Evolutionary conservation across 2,797 vertebrate species (phyloP).

Genomic region (Chlorospingus semifuscus): DNA sequence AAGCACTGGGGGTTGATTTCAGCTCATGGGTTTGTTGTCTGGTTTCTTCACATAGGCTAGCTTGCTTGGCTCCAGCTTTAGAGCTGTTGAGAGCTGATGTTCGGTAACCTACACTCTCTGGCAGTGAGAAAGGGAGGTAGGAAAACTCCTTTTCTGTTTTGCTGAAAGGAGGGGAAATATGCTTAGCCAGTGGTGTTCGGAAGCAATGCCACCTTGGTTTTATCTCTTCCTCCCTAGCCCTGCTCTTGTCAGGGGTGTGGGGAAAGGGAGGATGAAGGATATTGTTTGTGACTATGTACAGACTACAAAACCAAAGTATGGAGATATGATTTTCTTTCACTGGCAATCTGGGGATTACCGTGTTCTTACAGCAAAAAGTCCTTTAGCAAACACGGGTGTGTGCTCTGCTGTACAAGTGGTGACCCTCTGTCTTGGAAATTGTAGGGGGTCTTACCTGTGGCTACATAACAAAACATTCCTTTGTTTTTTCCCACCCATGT

Average conservation of each 20-base stretch:
- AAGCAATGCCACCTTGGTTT: not conserved
- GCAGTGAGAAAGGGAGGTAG: not conserved
- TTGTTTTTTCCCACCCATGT: not conserved
- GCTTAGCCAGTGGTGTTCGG: not conserved
- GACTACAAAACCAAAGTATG: not conserved
- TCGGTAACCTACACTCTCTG: not conserved
- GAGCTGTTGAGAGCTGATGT: not conserved
- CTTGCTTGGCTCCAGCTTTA: not conserved
- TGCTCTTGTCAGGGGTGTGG: not conserved
- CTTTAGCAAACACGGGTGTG: not conserved
- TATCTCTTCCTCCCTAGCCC: not conserved
- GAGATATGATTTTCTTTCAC: not conserved
- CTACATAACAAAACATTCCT: not conserved
- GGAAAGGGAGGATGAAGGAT: not conserved
- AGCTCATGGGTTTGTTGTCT: not conserved
- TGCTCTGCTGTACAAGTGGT: not conserved
- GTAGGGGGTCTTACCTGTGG: not conserved
- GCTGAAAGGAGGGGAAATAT: not conserved
- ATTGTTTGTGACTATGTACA: fast-evolving
- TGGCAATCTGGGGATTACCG: not conserved
- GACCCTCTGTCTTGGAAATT: not conserved
- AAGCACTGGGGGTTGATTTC: not conserved
- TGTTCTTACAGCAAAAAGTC: not conserved
- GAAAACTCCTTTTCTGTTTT: not conserved
- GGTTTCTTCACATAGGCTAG: not conserved